Base-by-base conservation (phyloP, 92 coral and sea anemone species). In the Galaxea fascicularis region DNA sequence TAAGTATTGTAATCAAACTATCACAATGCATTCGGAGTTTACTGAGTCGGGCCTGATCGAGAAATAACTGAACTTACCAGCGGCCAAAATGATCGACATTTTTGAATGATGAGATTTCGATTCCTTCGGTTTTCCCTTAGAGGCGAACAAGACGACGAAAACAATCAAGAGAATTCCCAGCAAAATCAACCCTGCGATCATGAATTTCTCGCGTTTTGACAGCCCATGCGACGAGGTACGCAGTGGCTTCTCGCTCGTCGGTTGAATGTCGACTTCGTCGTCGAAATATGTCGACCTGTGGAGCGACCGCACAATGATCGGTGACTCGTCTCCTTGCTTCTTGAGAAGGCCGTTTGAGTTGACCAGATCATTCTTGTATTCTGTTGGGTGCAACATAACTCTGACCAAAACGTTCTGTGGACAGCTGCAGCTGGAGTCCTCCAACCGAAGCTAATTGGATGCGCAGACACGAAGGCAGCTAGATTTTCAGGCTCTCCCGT, bases 171-270 rank as follows among this genome's bases (percentile, higher is more conserved):
- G 29, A 39, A 85, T 77, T 18, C 70, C 28, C 14, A 89, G 86
- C 5, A 89, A 16, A 53, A 78, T 15, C 21, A 85, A 71, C 1
- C 54, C 81, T 11, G 66, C 49, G 30, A 89, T 65, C 86, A 89
- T 72, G 30, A 58, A 29, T 27, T 78, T 78, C 86, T 78, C 92
- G n/a, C 87, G 92, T 45, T 87, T 82, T 26, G 92, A 60, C 17
- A 70, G 35, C 11, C 17, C 21, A 1, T 13, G n/a, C 16, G 78
- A 21, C 51, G 31, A n/a, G 18, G 77, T 15, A 9, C 16, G 10
- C 57, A 69, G n/a, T 0, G 78, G 86, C 15, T 53, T 57, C 39
- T 70, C 70, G 44, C 58, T 82, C 45, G 86, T 13, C 15, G 78
- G 78, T 7, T 70, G 69, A 31, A 57, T 44, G 4, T 54, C 78